A percentile compares a stretch with the other conserved stretches of the same genome.
Evolutionary conservation across 1,140 invertebrate genomes (phyloP).

Genomic region (Drosophila malerkotliana): DNA sequence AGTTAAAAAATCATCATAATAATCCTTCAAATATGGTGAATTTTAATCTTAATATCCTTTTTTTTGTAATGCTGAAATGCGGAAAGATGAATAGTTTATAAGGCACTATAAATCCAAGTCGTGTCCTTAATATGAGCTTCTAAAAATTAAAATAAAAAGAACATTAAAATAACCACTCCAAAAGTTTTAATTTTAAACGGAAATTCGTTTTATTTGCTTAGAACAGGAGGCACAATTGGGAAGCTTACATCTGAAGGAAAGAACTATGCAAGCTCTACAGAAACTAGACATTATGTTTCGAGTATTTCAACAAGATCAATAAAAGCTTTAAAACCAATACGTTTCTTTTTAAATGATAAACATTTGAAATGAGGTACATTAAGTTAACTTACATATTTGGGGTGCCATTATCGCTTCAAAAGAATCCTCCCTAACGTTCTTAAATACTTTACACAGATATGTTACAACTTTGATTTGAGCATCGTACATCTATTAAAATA

Average conservation of each 20-base stretch:
- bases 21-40: too few species aligned
- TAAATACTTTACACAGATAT: slow-evolving; percentile 31
- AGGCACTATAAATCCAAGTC: too few species aligned
- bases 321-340: background rate
- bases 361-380: background rate
- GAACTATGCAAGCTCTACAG: background rate
- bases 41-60: too few species aligned
- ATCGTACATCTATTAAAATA: slow-evolving; percentile 24
- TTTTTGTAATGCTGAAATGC: too few species aligned
- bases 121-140: too few species aligned
- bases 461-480: slow-evolving; percentile 40
- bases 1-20: too few species aligned
- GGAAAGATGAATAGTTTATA: too few species aligned
- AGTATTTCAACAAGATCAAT: background rate
- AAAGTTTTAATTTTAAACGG: too few species aligned
- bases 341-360: too few species aligned
- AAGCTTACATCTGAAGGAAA: slow-evolving; percentile 3
- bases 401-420: background rate
- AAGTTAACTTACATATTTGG: background rate
- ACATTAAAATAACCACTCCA: too few species aligned
- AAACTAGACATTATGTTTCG: background rate
- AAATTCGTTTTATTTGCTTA: slow-evolving; percentile 11
- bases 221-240: slow-evolving; percentile 6
- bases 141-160: too few species aligned
- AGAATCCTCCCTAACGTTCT: background rate